Evolutionary conservation across 2,797 vertebrate genomes (phyloP), one percentile per base, ranked within the genome.

Genomic region (Odontamblyopus lacepedii): DNA sequence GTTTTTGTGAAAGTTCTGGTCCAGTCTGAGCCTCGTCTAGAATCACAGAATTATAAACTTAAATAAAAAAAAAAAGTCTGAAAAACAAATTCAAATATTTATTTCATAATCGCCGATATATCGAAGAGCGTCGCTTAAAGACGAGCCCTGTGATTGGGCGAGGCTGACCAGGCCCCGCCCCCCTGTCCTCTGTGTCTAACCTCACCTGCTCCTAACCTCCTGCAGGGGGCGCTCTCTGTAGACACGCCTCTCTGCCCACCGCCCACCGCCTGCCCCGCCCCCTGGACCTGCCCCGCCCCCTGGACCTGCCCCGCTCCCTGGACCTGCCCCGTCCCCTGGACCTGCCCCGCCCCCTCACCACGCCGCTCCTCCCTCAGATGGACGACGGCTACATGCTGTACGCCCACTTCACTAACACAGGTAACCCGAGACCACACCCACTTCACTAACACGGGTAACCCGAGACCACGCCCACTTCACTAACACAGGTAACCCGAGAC

Each of bases 151-250:
- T 57, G 55, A 57, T 57, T 29, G 57, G 57, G 7, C 15, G 15
- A 15, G 5, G 27, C 57, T 7, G 57, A 30, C 57, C 12, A 60
- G 27, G 57, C 57, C 30, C 57, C 27, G 27, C 57, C 60, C 59
- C 32, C n/a, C 61, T 38, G 11, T 44, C 62, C 62, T 63, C 19
- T 63, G 62, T 63, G 62, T 63, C 19, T 35, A 63, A 67, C 51
- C 3, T 23, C 62, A 16, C 23, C 53, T 72, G 23, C 19, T 64
- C 69, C 71, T 19, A 73, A 63, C 73, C 68, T 82, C 91, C 92
- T 90, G 76, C 91, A 96, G 95, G 95, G 92, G 93, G 93, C 90
- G 90, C 93, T 80, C 91, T 97, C 9, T 95, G 94, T 81, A 95
- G 95, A 1, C 94, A 95, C 81, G 88, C 93, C 84, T 92, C 93